phyloP scores from a whole-genome alignment of 2,888 invertebrate genomes.

The Penaeus monodon region DNA sequence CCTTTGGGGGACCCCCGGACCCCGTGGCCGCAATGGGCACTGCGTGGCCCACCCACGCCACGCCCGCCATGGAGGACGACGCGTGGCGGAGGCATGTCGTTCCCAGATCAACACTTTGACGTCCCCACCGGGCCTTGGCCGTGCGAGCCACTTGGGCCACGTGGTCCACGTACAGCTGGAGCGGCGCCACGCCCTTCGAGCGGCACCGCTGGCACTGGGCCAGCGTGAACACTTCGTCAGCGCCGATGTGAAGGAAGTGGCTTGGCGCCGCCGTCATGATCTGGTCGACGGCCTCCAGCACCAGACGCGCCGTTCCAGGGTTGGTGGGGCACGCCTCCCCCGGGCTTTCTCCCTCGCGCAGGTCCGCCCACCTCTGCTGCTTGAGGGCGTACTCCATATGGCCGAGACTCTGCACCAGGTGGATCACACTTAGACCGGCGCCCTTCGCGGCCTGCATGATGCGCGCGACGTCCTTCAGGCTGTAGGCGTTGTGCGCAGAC shows the following conservation, averaged over 20 bases:
- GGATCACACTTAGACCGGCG: slow-evolving; percentile 73
- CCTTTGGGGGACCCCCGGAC: no score
- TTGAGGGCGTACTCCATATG: slow-evolving; percentile 71
- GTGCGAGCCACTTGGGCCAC: slow-evolving; percentile 68
- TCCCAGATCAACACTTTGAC: slow-evolving; percentile 73
- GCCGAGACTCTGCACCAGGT: slow-evolving; percentile 73
- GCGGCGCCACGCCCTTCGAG: slow-evolving; percentile 17
- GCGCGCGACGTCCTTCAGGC: slow-evolving; percentile 67
- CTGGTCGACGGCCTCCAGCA: slow-evolving; percentile 68
- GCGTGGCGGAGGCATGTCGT: slow-evolving; percentile 73
- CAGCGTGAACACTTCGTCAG: slow-evolving; percentile 82
- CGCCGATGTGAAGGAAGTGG: slow-evolving; percentile 79
- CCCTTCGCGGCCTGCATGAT: slow-evolving; percentile 68
- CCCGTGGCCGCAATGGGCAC: no score
- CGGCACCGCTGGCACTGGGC: slow-evolving; percentile 77
- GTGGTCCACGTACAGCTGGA: slow-evolving; percentile 67
- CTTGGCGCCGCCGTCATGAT: slow-evolving; percentile 69
- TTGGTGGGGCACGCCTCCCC: slow-evolving; percentile 70
- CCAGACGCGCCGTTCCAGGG: slow-evolving; percentile 66
- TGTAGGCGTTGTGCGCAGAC: slow-evolving; percentile 71
- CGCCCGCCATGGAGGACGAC: slow-evolving; percentile 67
- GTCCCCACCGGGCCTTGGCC: slow-evolving; percentile 69
- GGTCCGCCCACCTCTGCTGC: slow-evolving; percentile 67
- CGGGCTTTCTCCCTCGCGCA: slow-evolving; percentile 69
- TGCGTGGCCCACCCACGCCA: slow-evolving; percentile 75